These are phyloP conservation scores for Heterotilapia buettikoferi DNA, from an alignment of 2,113 vertebrate genomes.

Conservation along the genomic window DNA sequence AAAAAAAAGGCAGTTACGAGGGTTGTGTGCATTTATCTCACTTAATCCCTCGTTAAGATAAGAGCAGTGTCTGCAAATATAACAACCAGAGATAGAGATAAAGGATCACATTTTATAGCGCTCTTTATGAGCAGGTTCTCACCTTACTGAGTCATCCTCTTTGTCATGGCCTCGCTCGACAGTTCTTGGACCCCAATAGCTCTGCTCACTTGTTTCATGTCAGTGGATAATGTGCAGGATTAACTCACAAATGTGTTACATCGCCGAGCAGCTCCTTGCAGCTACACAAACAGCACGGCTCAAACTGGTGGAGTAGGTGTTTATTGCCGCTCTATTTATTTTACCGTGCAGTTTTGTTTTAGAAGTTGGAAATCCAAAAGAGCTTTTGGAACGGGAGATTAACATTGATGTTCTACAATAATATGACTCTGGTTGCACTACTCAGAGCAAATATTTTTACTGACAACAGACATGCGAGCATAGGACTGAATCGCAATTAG, in stretches of 20 bases:
- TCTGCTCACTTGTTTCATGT: conserved; percentile 28
- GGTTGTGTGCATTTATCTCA: conserved; percentile 6
- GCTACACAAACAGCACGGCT: conserved; percentile 37
- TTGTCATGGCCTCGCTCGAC: background rate
- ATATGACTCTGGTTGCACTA: conserved; percentile 16
- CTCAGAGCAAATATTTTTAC: conserved; percentile 45
- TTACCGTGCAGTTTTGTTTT: conserved; percentile 29
- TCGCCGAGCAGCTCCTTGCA: conserved; percentile 16
- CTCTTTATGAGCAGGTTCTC: conserved; percentile 11
- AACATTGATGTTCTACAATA: background rate
- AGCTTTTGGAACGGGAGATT: background rate
- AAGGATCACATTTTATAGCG: background rate
- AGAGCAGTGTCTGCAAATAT: conserved; percentile 27
- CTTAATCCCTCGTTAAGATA: conserved; percentile 60
- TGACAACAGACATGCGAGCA: conserved; percentile 42
- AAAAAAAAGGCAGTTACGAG: background rate
- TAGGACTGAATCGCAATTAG: conserved; percentile 41
- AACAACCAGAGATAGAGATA: conserved; percentile 39
- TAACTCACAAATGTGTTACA: conserved; percentile 26
- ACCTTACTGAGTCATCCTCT: background rate
- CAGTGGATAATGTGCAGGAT: conserved; percentile 27
- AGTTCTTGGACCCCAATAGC: background rate
- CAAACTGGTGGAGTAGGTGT: conserved; percentile 17
- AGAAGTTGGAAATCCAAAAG: conserved; percentile 1
- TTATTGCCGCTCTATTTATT: conserved; percentile 37